Evolutionary conservation across 2,113 vertebrate species (phyloP).

Genomic region (Saiga tatarica): DNA sequence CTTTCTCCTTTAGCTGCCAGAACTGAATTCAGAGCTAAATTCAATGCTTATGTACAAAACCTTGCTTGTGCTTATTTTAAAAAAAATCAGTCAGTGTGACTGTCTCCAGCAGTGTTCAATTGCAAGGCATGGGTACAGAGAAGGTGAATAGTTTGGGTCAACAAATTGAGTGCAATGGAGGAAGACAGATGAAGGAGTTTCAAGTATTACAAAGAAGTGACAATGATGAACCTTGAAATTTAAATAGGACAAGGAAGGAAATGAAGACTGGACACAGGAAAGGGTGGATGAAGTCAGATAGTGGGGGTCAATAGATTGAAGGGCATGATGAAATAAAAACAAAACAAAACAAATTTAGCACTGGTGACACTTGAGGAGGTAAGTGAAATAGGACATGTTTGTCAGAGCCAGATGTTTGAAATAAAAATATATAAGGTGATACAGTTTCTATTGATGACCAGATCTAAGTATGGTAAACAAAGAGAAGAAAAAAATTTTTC

Average conservation of each 20-base stretch:
- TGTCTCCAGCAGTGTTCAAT: background rate
- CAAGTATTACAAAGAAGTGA: background rate
- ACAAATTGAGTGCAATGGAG: background rate
- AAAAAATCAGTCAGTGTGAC: background rate
- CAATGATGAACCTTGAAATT: background rate
- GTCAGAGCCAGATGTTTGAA: background rate
- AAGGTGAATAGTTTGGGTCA: background rate
- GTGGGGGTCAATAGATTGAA: background rate
- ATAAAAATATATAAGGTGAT: background rate
- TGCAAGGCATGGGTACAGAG: background rate
- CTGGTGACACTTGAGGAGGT: background rate
- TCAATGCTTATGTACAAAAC: background rate
- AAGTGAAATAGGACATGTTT: background rate
- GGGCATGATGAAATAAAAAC: background rate
- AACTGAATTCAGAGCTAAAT: constrained; percentile 16
- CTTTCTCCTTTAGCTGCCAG: background rate
- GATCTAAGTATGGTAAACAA: background rate
- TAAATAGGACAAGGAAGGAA: background rate
- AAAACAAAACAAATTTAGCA: background rate
- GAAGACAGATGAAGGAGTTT: background rate
- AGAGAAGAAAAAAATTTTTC: background rate
- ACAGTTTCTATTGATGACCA: background rate
- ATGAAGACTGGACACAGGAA: background rate
- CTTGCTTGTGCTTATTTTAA: background rate
- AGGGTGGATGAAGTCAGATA: background rate